Percentiles rank a stretch among this genome's conserved stretches.
Evolutionary conservation across 2,888 invertebrate genomes (phyloP).

Genomic region (Hirtodrosophila alboralis): DNA sequence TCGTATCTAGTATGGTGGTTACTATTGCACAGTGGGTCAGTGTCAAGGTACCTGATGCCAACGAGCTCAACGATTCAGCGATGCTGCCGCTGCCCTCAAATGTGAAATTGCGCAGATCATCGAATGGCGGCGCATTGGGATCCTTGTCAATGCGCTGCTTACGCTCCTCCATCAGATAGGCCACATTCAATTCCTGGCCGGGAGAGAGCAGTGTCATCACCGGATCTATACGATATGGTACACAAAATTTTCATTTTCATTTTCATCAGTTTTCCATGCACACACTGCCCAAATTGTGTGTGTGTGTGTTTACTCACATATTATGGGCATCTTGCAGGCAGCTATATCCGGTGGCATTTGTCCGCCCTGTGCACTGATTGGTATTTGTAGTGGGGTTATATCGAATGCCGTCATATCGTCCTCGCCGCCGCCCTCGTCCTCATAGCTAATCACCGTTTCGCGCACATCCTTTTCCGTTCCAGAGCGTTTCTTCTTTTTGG

Average conservation of each 20-base stretch:
- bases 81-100: constrained; percentile 99
- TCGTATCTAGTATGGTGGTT: no score
- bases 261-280: no score
- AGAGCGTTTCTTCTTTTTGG: constrained; percentile 91
- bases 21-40: constrained; percentile 1
- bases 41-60: constrained; percentile 91
- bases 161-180: constrained; percentile 97
- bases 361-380: constrained; percentile 89
- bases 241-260: no score
- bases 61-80: constrained; percentile 97
- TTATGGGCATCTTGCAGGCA: constrained; percentile 88
- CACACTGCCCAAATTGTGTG: background rate
- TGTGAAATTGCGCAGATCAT: constrained; percentile 98
- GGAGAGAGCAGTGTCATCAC: constrained; percentile 85
- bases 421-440: constrained; percentile 99
- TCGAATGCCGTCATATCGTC: constrained; percentile 99
- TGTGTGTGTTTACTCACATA: constrained; percentile 81
- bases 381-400: constrained; percentile 98
- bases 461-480: constrained; percentile 99
- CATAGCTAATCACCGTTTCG: constrained; percentile 99
- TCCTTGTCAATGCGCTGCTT: constrained; percentile 98
- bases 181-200: constrained; percentile 92
- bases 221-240: constrained; percentile 85
- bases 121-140: constrained; percentile 98
- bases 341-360: constrained; percentile 93